These are phyloP conservation scores for Tetramorium bicarinatum DNA, from an alignment of 2,888 invertebrate genomes.

Conservation along the genomic window DNA sequence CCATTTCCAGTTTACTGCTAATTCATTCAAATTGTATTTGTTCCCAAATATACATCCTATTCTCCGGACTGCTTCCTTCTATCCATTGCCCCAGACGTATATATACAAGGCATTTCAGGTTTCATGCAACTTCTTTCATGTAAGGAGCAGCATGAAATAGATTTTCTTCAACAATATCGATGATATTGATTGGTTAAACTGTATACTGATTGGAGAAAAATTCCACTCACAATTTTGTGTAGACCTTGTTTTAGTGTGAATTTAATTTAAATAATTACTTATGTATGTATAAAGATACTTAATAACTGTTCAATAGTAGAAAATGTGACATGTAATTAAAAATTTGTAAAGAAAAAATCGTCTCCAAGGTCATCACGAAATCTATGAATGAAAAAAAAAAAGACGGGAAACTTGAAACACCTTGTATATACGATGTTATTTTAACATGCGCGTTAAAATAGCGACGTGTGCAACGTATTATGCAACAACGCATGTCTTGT, in stretches of 20 bases:
- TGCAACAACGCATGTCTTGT: slow-evolving; percentile 35
- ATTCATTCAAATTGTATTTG: slow-evolving; percentile 86
- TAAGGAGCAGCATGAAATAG: background rate
- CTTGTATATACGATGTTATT: slow-evolving; percentile 18
- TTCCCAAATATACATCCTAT: slow-evolving; percentile 82
- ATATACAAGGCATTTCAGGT: background rate
- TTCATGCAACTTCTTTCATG: slow-evolving; percentile 20
- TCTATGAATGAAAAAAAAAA: background rate
- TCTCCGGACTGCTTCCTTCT: slow-evolving; percentile 64
- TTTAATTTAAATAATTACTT: background rate
- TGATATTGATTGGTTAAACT: background rate
- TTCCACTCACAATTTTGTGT: background rate
- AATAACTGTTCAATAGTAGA: background rate
- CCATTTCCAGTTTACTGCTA: slow-evolving; percentile 84
- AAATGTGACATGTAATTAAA: background rate
- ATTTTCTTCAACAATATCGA: background rate
- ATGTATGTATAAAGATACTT: background rate
- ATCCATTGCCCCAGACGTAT: slow-evolving; percentile 52
- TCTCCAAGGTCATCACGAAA: background rate
- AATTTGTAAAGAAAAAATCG: background rate
- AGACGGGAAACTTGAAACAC: background rate
- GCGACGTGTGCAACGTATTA: slow-evolving; percentile 38
- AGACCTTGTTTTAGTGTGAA: background rate
- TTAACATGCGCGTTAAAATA: slow-evolving; percentile 32
- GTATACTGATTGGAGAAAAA: background rate